Evolutionary conservation across 1,140 invertebrate species (phyloP), one percentile per base, ranked within the genome.

Genomic region (Neotoxoptera formosana): DNA sequence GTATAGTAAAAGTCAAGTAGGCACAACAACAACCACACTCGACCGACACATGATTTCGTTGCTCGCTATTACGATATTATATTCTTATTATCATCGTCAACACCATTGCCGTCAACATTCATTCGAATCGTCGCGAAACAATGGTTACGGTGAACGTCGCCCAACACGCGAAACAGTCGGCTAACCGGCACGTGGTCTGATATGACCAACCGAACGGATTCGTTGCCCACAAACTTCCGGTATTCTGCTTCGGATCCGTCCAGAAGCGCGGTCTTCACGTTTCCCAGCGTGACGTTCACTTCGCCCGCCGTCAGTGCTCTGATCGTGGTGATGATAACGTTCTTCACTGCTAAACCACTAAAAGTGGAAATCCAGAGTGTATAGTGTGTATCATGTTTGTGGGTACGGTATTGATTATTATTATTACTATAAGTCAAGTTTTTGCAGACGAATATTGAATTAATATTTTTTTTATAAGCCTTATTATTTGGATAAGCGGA

Each of bases 221-320:
- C 45, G 23, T 45, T 41, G 0, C 90, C 90, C 1, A 51, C n/a
- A 36, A 81, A 93, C 47, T 93, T 23, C 20, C 0, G 23, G 17
- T 93, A 84, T 20, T 53, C 48, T 56, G 17, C 48, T 41, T 93
- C 81, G 25, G 48, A 93, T 7, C 91, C 91, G 2, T 93, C 91
- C 2, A 93, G 14, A 41, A 93, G 91, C 7, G 91, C 91, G 0
- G 34, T 86, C 6, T 93, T 84, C 20, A 93, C 76, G 9, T 93
- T 36, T 2, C 34, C 34, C 48, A 84, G 34, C 2, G 67, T 53
- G 23, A 76, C 47, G 23, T 67, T 6, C 30, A 93, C 91, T 11
- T 93, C 76, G 1, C n/a, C 51, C 8, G 36, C 14, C 53, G 89
- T 90, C 56, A 90, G 4, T 25, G 89, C 89, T 2, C 41, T 45